Conservation (phyloP, 2,888 invertebrate species). For the Neoitamus cyanurus region DNA sequence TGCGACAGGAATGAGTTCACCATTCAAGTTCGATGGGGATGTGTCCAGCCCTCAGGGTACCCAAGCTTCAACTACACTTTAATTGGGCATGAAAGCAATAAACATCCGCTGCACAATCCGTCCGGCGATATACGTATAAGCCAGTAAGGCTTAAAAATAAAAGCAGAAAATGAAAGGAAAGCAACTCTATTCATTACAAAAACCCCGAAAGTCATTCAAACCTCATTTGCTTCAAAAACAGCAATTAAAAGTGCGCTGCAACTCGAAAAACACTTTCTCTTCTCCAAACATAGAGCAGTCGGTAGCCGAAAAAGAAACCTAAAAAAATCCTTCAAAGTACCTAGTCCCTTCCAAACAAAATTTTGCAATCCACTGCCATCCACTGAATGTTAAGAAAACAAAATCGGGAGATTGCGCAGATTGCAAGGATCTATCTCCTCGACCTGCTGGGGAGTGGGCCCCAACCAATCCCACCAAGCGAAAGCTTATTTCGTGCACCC, state of each 20-base stretch:
- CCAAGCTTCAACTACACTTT: neutral
- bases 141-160: neutral
- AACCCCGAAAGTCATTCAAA: neutral
- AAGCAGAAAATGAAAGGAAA: neutral
- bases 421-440: neutral
- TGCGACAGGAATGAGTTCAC: neutral
- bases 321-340: neutral
- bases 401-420: conserved; percentile 24
- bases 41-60: neutral
- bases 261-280: conserved; percentile 2
- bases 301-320: neutral
- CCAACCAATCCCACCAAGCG: neutral
- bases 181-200: neutral
- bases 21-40: neutral
- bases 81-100: neutral
- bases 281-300: neutral
- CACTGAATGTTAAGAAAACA: conserved; percentile 9
- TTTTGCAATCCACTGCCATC: conserved; percentile 28
- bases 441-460: neutral
- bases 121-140: neutral
- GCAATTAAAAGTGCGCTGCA: neutral
- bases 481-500: neutral
- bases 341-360: neutral
- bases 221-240: neutral
- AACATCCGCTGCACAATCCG: neutral